phyloP scores from a whole-genome alignment of 2,888 invertebrate species.

The Eristalis pertinax region DNA sequence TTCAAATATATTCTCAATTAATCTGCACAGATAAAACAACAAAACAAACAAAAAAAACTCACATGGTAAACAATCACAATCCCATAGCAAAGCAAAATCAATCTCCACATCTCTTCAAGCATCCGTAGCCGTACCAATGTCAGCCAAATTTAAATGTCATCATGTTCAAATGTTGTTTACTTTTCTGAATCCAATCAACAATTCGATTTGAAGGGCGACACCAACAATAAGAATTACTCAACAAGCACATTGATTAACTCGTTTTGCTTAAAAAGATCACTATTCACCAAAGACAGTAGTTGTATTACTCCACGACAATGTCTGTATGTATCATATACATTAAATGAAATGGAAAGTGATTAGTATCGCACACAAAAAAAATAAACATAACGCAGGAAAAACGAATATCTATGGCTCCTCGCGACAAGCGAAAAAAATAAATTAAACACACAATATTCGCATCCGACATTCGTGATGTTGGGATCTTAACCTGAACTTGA shows the following conservation, averaged over 20 bases:
- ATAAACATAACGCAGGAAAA: constrained; percentile 10
- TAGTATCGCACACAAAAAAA: not conserved
- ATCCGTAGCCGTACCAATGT: constrained; percentile 19
- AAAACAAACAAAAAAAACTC: too few species aligned
- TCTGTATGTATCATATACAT: constrained; percentile 23
- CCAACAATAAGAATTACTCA: constrained; percentile 5
- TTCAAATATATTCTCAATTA: constrained; percentile 9
- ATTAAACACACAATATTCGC: constrained; percentile 36
- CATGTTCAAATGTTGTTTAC: constrained; percentile 33
- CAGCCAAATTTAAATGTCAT: constrained; percentile 29
- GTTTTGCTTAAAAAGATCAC: not conserved
- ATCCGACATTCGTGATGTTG: constrained; percentile 49
- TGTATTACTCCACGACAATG: too few species aligned
- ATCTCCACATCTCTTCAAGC: constrained; percentile 76
- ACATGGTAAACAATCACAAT: constrained; percentile 76
- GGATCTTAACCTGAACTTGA: constrained; percentile 67
- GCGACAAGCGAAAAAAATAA: not conserved
- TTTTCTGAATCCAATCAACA: constrained; percentile 20
- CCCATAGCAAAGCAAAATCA: constrained; percentile 77
- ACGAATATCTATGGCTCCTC: constrained; percentile 16
- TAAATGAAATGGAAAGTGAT: constrained; percentile 56
- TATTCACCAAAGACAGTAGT: constrained; percentile 4
- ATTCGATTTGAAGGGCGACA: constrained; percentile 8
- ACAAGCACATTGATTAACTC: constrained; percentile 32
- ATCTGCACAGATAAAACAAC: not conserved